These are phyloP conservation scores for Pyrochroa serraticornis DNA, from an alignment of 2,888 invertebrate genomes.

Conservation along the genomic window DNA sequence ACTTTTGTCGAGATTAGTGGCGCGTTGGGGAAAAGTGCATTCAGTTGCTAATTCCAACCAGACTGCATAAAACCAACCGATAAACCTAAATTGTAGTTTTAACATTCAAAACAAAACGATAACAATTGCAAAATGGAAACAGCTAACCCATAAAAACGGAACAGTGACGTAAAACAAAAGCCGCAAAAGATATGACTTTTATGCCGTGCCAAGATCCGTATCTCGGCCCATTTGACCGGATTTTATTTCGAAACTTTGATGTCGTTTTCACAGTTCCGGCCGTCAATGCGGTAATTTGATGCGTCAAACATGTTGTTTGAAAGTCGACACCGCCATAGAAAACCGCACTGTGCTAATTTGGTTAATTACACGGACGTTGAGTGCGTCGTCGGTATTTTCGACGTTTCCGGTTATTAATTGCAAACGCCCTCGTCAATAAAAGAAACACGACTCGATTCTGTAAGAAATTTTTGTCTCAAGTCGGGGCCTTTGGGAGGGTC, in stretches of 20 bases:
- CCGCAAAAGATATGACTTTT: slow-evolving; percentile 22
- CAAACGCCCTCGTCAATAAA: slow-evolving; percentile 1
- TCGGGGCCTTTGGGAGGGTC: background rate
- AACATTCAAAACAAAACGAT: slow-evolving; percentile 23
- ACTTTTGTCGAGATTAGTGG: too few relatives aligned
- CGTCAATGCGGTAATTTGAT: background rate
- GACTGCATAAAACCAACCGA: slow-evolving; percentile 9
- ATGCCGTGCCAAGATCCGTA: slow-evolving; percentile 24
- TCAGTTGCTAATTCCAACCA: slow-evolving; percentile 3
- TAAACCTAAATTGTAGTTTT: slow-evolving; percentile 20
- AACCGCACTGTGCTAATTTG: slow-evolving; percentile 6
- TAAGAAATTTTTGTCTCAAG: too few relatives aligned
- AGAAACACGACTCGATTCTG: background rate
- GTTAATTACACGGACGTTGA: slow-evolving; percentile 11
- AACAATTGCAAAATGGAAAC: slow-evolving; percentile 18
- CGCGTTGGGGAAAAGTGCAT: too few relatives aligned
- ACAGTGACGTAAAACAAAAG: slow-evolving; percentile 20
- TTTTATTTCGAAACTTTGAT: background rate
- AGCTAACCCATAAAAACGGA: slow-evolving; percentile 17
- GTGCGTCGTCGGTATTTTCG: slow-evolving; percentile 6
- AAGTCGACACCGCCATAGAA: background rate
- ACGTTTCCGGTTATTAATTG: slow-evolving; percentile 7
- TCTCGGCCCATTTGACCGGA: slow-evolving; percentile 5
- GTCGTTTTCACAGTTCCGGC: slow-evolving; percentile 5
- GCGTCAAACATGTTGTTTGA: background rate